A percentile compares a stretch with the other conserved stretches of the same genome.
These are phyloP conservation scores for Eugnorisma glareosa DNA, from an alignment of 2,888 invertebrate genomes.

Conservation along the genomic window DNA sequence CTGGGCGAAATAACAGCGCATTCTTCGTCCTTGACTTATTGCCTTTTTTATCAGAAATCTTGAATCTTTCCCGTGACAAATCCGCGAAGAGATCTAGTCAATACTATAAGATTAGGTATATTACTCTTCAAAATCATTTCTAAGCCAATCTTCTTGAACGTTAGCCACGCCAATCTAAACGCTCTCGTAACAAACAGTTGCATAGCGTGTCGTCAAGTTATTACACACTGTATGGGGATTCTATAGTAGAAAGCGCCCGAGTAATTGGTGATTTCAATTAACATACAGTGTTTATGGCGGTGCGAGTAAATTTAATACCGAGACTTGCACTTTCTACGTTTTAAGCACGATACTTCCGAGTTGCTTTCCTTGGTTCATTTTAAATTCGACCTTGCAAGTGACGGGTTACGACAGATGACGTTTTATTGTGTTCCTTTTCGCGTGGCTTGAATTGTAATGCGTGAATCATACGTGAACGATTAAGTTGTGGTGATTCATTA, in stretches of 20 bases:
- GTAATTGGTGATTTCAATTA: constrained; percentile 85
- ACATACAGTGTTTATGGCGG: constrained; percentile 81
- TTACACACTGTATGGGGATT: constrained; percentile 77
- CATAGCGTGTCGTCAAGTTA: constrained; percentile 75
- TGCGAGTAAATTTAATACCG: constrained; percentile 79
- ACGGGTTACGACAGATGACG: constrained; percentile 66
- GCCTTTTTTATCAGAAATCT: background rate
- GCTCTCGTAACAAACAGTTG: constrained; percentile 57
- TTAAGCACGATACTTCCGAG: constrained; percentile 81
- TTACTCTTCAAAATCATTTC: constrained; percentile 40
- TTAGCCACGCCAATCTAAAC: constrained; percentile 56
- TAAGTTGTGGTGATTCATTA: constrained; percentile 77
- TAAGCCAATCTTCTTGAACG: constrained; percentile 45
- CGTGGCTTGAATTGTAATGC: constrained; percentile 80
- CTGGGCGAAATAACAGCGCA: constrained; percentile 1
- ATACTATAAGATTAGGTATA: constrained; percentile 4
- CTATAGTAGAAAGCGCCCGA: constrained; percentile 76
- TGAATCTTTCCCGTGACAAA: background rate
- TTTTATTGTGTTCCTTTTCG: constrained; percentile 74
- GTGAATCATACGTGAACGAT: constrained; percentile 81
- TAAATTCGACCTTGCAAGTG: constrained; percentile 71
- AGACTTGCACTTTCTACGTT: constrained; percentile 87
- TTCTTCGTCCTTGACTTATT: background rate
- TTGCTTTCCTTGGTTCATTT: constrained; percentile 73
- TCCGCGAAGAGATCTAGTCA: background rate